Percentiles rank a stretch among this genome's conserved stretches.
Conservation (phyloP, 2,888 invertebrate genomes). For the Standfussiana lucernea region DNA sequence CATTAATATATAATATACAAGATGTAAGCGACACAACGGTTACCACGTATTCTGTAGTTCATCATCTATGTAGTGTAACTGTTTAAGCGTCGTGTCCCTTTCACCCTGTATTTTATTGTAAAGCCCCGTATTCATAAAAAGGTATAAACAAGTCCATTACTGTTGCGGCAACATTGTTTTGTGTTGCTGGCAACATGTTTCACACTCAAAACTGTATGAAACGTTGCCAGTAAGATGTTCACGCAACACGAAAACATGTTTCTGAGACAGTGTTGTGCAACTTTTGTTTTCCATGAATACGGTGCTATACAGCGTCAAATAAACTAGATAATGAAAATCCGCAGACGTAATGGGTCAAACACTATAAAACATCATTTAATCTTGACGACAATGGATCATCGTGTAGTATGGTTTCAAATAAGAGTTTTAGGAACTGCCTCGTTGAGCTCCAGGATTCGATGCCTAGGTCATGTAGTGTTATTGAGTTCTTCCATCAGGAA, state of each 20-base stretch:
- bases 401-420: background rate
- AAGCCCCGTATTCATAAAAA: background rate
- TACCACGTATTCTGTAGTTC: too few relatives aligned
- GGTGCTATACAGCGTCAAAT: background rate
- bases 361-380: background rate
- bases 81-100: too few relatives aligned
- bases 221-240: background rate
- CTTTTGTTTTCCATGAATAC: background rate
- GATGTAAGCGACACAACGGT: too few relatives aligned
- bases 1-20: too few relatives aligned
- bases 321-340: background rate
- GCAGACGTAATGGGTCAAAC: background rate
- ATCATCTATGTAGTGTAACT: too few relatives aligned
- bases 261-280: background rate
- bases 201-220: background rate
- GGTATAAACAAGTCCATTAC: background rate
- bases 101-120: background rate
- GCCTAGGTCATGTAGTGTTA: background rate
- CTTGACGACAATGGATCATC: background rate
- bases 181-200: background rate
- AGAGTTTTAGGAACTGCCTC: background rate
- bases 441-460: background rate
- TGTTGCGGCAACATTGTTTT: background rate
- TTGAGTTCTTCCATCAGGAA: background rate
- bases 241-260: background rate